Evolutionary conservation across 2,888 invertebrate species (phyloP), one percentile per base, ranked within the genome.

Genomic region (Glyphotaelius pellucidus): DNA sequence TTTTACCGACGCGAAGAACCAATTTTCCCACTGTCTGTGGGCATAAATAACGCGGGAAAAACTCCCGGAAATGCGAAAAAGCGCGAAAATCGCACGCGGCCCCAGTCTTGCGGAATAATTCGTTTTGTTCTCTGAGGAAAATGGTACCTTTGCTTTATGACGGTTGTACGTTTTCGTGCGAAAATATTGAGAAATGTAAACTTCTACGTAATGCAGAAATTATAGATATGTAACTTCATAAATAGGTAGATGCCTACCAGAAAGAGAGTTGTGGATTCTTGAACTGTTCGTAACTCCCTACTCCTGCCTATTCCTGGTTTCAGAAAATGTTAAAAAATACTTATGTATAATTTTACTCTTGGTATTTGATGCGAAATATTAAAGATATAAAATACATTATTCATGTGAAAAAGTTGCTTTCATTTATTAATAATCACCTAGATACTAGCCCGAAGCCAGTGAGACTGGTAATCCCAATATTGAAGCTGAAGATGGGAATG

Each of bases 11-110:
- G 42, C 42, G 42, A 42, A 85, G 42, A 85, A 42, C 85, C 35
- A 85, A 38, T 35, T 85, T 42, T 85, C 85, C 85, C 35, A 35
- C 42, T 85, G 85, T 85, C 85, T 85, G 12, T 25, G 85, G 85
- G 85, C 42, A 85, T 85, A 85, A 85, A 85, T 85, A 85, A 85
- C n/a, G n/a, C 14, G n/a, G 85, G 85, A 85, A 38, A 85, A 85
- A 38, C 85, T n/a, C 85, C 85, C 38, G 42, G 42, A 85, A 38
- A 85, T 85, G 85, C 85, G 85, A n/a, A 38, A 42, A n/a, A 38
- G 81, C 81, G 81, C 81, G 31, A 81, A 81, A 81, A 81, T 81
- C 81, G 81, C 32, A 19, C 31, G 81, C 81, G 32, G 31, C 32
- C 31, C 81, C 30, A 81, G 15, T 67, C 67, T 25, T 14, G 31